These are phyloP conservation scores for Drosophila pseudoananassae DNA, from an alignment of 1,140 invertebrate genomes.

Conservation along the genomic window DNA sequence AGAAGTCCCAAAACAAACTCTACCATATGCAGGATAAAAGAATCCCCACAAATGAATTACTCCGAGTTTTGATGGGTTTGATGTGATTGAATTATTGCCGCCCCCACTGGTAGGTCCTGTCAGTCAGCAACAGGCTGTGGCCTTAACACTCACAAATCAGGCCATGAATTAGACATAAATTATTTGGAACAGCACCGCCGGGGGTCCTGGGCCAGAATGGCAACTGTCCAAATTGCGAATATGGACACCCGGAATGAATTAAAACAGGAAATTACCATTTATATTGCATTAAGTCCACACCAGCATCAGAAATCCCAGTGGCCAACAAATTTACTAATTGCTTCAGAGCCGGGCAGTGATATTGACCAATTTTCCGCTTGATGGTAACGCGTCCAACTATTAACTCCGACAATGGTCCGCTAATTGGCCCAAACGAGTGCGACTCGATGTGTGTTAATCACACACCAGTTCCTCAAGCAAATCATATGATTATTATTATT, in stretches of 20 bases:
- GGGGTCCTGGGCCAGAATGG: slow-evolving; percentile 7
- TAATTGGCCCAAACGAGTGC: slow-evolving; percentile 29
- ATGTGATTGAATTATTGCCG: not conserved
- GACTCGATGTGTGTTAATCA: slow-evolving; percentile 24
- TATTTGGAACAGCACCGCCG: slow-evolving; percentile 9
- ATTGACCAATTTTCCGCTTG: slow-evolving; percentile 38
- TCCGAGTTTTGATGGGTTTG: not conserved
- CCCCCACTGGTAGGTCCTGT: not conserved
- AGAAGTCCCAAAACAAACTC: not conserved
- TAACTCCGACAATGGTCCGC: slow-evolving; percentile 27
- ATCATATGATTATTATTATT: slow-evolving; percentile 28
- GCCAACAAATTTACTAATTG: slow-evolving; percentile 10
- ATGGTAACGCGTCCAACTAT: slow-evolving; percentile 33
- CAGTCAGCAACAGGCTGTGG: slow-evolving; percentile 18
- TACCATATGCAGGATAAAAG: not conserved
- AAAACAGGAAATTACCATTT: slow-evolving; percentile 68
- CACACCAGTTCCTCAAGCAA: slow-evolving; percentile 20
- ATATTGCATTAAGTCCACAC: slow-evolving; percentile 64
- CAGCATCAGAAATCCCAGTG: slow-evolving; percentile 14
- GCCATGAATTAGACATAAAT: slow-evolving; percentile 29
- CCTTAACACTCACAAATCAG: slow-evolving; percentile 3
- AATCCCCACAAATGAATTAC: not conserved
- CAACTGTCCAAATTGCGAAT: slow-evolving; percentile 37
- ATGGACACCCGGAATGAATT: slow-evolving; percentile 50
- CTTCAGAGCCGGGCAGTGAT: slow-evolving; percentile 5